These are phyloP conservation scores for Ailuropoda melanoleuca DNA, from an alignment of 2,113 vertebrate genomes.

Conservation along the genomic window DNA sequence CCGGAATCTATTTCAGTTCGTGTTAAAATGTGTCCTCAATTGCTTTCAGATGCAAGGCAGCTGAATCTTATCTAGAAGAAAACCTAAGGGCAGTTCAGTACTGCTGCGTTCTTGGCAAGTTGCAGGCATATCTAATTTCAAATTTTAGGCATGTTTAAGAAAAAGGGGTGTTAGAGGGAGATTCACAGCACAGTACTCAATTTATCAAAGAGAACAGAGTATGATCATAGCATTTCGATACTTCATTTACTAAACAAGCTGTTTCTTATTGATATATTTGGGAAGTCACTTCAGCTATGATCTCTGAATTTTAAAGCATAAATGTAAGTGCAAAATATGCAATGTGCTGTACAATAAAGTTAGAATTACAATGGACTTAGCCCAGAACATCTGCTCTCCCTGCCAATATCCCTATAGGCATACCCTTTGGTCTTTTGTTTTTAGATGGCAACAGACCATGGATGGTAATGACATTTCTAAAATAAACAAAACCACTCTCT, in stretches of 20 bases:
- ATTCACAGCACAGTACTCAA: conserved; percentile 72
- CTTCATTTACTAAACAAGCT: conserved; percentile 81
- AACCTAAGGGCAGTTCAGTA: background rate
- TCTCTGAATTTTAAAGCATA: conserved; percentile 59
- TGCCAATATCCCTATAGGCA: background rate
- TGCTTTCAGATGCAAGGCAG: conserved; percentile 12
- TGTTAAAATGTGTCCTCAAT: conserved; percentile 14
- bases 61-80: conserved; percentile 40
- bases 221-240: conserved; percentile 42
- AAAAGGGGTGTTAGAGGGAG: conserved; percentile 62
- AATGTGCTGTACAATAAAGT: conserved; percentile 33
- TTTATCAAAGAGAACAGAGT: conserved; percentile 77
- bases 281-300: conserved; percentile 67
- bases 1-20: background rate
- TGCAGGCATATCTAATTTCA: conserved; percentile 66
- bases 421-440: background rate
- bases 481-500: conserved; percentile 35
- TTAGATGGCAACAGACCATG: conserved; percentile 19
- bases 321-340: conserved; percentile 66
- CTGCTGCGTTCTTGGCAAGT: background rate
- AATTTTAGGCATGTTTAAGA: conserved; percentile 80
- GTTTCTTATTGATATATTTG: conserved; percentile 79
- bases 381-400: conserved; percentile 23
- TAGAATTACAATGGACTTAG: conserved; percentile 49
- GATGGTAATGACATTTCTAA: conserved; percentile 20